Percentiles rank a stretch among this genome's conserved stretches.
phyloP scores from a whole-genome alignment of 2,888 invertebrate species.

The Ophioninae sp. region DNA sequence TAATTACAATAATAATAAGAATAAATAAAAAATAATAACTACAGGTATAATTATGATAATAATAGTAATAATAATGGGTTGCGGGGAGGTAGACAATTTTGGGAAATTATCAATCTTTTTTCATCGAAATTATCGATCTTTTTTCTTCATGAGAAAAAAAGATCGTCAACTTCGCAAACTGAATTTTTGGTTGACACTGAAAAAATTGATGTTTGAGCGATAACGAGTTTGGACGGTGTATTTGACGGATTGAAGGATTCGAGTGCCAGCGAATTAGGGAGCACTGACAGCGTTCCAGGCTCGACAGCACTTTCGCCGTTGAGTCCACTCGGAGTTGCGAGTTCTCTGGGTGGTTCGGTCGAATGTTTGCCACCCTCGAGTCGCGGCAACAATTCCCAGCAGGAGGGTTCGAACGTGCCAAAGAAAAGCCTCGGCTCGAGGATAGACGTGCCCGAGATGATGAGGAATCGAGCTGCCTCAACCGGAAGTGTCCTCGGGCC shows the following conservation, averaged over 20 bases:
- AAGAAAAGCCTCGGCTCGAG: slow-evolving; percentile 68
- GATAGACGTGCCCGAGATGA: slow-evolving; percentile 76
- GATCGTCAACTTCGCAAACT: no score
- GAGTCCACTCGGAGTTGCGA: slow-evolving; percentile 69
- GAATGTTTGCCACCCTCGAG: slow-evolving; percentile 73
- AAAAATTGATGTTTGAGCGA: not conserved
- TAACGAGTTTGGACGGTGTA: not conserved
- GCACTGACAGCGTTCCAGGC: slow-evolving; percentile 77
- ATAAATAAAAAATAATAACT: no score
- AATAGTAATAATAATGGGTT: no score
- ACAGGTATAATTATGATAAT: no score
- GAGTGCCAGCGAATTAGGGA: slow-evolving; percentile 75
- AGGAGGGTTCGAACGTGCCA: slow-evolving; percentile 61
- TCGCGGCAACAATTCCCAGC: slow-evolving; percentile 67
- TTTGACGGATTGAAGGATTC: slow-evolving; percentile 72
- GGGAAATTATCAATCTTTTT: not conserved
- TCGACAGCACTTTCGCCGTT: slow-evolving; percentile 77
- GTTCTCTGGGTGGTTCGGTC: slow-evolving; percentile 73
- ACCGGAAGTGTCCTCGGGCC: slow-evolving; percentile 79
- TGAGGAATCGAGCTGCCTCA: slow-evolving; percentile 81
- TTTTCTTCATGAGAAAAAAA: no score
- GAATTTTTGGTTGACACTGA: not conserved
- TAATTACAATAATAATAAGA: no score
- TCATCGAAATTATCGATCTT: no score
- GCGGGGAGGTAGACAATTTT: no score